These are phyloP conservation scores for Machimus atricapillus DNA, from an alignment of 2,888 invertebrate genomes.

Conservation along the genomic window DNA sequence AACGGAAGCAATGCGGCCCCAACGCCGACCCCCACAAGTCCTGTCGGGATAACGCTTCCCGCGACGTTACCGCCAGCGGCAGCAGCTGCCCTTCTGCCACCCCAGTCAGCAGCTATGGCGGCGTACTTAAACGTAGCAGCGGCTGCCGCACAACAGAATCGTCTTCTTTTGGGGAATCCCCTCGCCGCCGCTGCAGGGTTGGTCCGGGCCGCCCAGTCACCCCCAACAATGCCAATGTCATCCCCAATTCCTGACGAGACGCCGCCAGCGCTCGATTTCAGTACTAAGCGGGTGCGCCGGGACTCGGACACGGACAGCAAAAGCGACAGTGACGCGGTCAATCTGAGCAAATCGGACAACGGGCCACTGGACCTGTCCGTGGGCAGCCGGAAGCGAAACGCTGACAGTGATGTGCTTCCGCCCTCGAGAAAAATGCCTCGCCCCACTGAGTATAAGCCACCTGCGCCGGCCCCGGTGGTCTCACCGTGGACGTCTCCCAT, in stretches of 20 bases:
- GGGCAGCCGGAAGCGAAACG: slow-evolving; percentile 76
- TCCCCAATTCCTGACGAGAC: slow-evolving; percentile 67
- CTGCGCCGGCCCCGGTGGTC: slow-evolving; percentile 61
- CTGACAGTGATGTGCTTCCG: slow-evolving; percentile 70
- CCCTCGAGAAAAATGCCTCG: slow-evolving; percentile 71
- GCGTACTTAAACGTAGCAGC: slow-evolving; percentile 79
- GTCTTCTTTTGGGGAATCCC: slow-evolving; percentile 78
- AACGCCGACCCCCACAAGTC: slow-evolving; percentile 67
- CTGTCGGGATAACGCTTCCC: slow-evolving; percentile 71
- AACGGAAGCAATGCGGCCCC: slow-evolving; percentile 65
- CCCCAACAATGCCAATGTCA: slow-evolving; percentile 64
- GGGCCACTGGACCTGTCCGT: slow-evolving; percentile 81
- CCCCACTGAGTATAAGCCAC: slow-evolving; percentile 72
- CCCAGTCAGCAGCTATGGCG: slow-evolving; percentile 83
- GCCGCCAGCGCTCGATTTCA: slow-evolving; percentile 79
- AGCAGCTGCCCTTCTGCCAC: slow-evolving; percentile 72
- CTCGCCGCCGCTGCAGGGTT: slow-evolving; percentile 74
- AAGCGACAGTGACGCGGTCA: slow-evolving; percentile 73
- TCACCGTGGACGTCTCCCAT: slow-evolving; percentile 83
- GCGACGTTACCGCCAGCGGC: slow-evolving; percentile 74
- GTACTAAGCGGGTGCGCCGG: slow-evolving; percentile 72
- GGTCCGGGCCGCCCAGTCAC: slow-evolving; percentile 58
- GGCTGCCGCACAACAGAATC: slow-evolving; percentile 76
- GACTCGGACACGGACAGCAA: slow-evolving; percentile 66
- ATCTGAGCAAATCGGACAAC: slow-evolving; percentile 73